Base-by-base conservation (phyloP, 53 echinoderm and acorn worm genomes). In the Stichopus horrens region DNA sequence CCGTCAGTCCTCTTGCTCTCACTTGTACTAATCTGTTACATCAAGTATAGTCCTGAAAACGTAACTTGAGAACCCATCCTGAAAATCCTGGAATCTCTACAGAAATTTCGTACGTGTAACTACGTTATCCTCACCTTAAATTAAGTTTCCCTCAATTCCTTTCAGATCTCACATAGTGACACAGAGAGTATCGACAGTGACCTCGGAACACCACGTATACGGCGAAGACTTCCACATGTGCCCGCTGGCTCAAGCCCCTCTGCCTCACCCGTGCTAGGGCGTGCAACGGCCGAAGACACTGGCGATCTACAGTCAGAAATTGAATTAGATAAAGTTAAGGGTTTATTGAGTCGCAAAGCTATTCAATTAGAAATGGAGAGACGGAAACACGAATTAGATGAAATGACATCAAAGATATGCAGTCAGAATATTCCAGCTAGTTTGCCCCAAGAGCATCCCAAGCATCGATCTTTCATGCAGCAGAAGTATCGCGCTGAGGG, bases 131-230 rank as follows among this genome's bases (percentile, higher is more conserved):
- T n/a, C 71, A 16, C 71, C 71, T 20, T n/a, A 21, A 71, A 51
- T 76, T 76, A 9, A 54, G 51, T 53, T 76, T 76, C 21, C 54
- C 18, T 37, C 51, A 23, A 4, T 10, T 57, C 85, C 5, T 85
- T 85, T 10, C 53, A 85, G 96, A 90, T 91, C 60, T 92, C 96
- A 8, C 95, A 95, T 11, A 96, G 98, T 83, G 98, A 97, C 63
- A 93, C 93, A 23, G 95, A 95, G 77, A 96, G 96, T 66, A 91
- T 91, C 59, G 98, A 97, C 77, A 96, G 95, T 86, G 98, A 97
- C 75, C 90, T 92, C 8, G 96, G 95, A 7, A 93, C 96, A 58
- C 93, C 94, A 20, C 91, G 94, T 19, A 92, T 97, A 11, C 90
- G 94, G 58, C 86, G 98, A 71, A 91, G 94, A 19, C 93, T 97